Conservation (phyloP, 2,888 invertebrate genomes). For the Stenodera caucasica region DNA sequence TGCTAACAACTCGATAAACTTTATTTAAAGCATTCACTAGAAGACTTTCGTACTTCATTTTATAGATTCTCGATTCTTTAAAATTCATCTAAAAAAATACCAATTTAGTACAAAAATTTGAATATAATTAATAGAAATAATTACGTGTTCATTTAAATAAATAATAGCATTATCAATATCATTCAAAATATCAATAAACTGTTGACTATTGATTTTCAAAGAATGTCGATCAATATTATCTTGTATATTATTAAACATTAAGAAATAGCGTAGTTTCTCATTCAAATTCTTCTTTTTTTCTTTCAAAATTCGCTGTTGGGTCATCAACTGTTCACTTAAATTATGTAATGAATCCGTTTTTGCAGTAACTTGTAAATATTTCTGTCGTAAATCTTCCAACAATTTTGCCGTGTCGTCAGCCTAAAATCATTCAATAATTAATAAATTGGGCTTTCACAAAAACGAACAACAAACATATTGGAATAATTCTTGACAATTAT, state of each 20-base stretch:
- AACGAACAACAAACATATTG: constrained; percentile 57
- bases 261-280: constrained; percentile 80
- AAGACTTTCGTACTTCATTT: constrained; percentile 83
- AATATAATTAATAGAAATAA: constrained; percentile 36
- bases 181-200: constrained; percentile 78
- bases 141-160: constrained; percentile 78
- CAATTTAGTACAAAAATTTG: constrained; percentile 31
- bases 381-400: constrained; percentile 70
- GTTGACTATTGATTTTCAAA: constrained; percentile 62
- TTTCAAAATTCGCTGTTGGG: constrained; percentile 84
- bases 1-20: constrained; percentile 77
- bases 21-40: constrained; percentile 77
- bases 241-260: constrained; percentile 62
- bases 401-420: constrained; percentile 60
- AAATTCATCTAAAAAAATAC: constrained; percentile 61
- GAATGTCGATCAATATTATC: constrained; percentile 42
- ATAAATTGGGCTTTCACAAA: too few relatives aligned
- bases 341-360: constrained; percentile 91
- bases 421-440: too few relatives aligned
- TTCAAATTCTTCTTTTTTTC: constrained; percentile 79
- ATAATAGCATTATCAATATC: constrained; percentile 85
- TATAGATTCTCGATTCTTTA: constrained; percentile 82
- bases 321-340: constrained; percentile 88
- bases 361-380: constrained; percentile 84
- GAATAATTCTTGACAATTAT: constrained; percentile 69